A percentile compares a stretch with the other conserved stretches of the same genome.
These are phyloP conservation scores for Nothura maculosa DNA, from an alignment of 2,797 vertebrate genomes.

Conservation along the genomic window DNA sequence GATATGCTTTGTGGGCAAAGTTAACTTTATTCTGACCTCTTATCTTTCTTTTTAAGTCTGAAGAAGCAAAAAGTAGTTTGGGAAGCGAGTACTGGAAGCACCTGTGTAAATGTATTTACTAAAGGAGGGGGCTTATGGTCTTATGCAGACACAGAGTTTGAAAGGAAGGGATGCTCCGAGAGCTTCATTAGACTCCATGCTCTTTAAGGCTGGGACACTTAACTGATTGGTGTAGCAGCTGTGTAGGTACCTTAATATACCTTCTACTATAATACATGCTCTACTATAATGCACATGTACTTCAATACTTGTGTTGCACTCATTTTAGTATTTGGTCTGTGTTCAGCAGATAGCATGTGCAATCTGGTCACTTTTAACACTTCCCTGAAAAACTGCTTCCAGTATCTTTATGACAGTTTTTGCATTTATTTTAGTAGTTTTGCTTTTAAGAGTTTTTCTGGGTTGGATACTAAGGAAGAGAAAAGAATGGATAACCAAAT, in stretches of 20 bases:
- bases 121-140: constrained; percentile 40
- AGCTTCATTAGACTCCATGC: background rate
- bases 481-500: background rate
- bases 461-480: background rate
- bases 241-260: background rate
- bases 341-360: background rate
- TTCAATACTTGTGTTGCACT: background rate
- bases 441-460: background rate
- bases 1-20: constrained; percentile 61
- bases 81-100: constrained; percentile 74
- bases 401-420: background rate
- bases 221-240: background rate
- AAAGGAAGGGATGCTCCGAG: constrained; percentile 46
- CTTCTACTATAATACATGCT: background rate
- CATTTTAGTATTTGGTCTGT: background rate
- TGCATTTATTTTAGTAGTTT: background rate
- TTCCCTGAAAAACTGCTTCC: background rate
- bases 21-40: constrained; percentile 76
- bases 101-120: constrained; percentile 82
- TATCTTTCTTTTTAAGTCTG: constrained; percentile 78
- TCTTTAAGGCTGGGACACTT: background rate
- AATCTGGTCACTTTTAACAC: background rate
- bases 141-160: constrained; percentile 4
- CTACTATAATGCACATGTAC: background rate
- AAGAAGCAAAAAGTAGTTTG: constrained; percentile 65